A percentile compares a stretch with the other conserved stretches of the same genome.
Evolutionary conservation across 2,888 invertebrate genomes (phyloP).

Genomic region (Tethea ocularis): DNA sequence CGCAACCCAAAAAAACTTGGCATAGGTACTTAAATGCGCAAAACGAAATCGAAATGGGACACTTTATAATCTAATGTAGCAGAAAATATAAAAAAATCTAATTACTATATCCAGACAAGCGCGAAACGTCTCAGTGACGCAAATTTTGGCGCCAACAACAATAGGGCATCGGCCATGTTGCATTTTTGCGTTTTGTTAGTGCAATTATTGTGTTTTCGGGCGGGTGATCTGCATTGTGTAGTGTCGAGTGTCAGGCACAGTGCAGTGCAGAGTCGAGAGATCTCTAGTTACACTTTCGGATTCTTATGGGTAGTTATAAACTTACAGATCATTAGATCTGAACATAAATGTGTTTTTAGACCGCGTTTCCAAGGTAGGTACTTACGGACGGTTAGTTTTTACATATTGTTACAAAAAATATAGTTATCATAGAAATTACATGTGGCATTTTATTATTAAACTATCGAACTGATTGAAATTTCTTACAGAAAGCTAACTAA

Average conservation of each 20-base stretch:
- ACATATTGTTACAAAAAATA: neutral
- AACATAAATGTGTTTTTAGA: neutral
- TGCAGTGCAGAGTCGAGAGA: conserved; percentile 12
- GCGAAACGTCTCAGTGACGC: conserved; percentile 25
- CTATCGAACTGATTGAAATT: no score
- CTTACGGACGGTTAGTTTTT: neutral
- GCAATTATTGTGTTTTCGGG: conserved; percentile 22
- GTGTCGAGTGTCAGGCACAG: conserved; percentile 15
- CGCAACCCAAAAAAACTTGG: neutral
- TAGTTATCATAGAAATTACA: no score
- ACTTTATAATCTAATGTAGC: neutral
- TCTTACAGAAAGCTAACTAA: no score
- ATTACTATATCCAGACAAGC: conserved; percentile 20
- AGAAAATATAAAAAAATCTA: conserved; percentile 12
- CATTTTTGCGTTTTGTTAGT: conserved; percentile 17
- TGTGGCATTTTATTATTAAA: no score
- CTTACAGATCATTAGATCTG: conserved; percentile 1
- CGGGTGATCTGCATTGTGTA: conserved; percentile 6
- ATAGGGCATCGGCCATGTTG: conserved; percentile 29
- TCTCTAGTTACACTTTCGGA: conserved; percentile 12
- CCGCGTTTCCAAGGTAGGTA: neutral
- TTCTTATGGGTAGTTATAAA: conserved; percentile 9
- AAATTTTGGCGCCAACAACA: conserved; percentile 41
- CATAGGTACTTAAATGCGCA: neutral
- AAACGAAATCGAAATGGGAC: conserved; percentile 10